Base-by-base conservation (phyloP, 2,888 invertebrate species). In the Ochlodes sylvanus region DNA sequence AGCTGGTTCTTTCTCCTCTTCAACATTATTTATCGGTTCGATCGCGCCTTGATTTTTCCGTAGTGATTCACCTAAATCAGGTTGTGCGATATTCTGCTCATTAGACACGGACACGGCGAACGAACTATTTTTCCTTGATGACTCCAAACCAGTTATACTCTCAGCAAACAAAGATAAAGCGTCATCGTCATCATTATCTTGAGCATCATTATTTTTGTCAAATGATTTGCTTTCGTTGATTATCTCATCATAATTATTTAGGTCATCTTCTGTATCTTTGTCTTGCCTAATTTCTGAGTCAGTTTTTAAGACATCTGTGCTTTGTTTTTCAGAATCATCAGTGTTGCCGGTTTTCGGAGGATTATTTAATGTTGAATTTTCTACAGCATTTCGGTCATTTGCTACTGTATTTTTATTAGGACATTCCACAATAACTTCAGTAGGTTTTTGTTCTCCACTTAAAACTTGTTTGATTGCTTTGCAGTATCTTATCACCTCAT, bases 81-180 rank as follows among this genome's bases (percentile, higher is more conserved):
- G 80, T 69, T 76, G 70, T 0, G 89, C 88, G 0, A 86, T 56
- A 70, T 87, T 88, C 72, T 88, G 87, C 21, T 87, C 87, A 14
- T 63, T 32, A 0, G 71, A 21, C 3, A 52, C 14, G 21, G 52
- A 27, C 6, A 27, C 7, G 14, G 71, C 66, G 0, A 69, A 57
- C 1, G 79, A 73, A 64, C 73, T 76, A 47, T 76, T 81, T 2
- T 70, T 70, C 68, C 73, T 77, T 14, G 77, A 77, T 3, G 86
- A 79, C 60, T 90, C 92, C n/a, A 87, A 76, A 2, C 81, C 86
- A 0, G 85, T 83, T n/a, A 92, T 76, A 71, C 92, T 92, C 74
- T 89, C 91, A 14, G 92, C 92, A 70, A 76, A 92, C 2, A 93
- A 63, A 10, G 92, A 92, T 15, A 92, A 72, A 0, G 89, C 82